Conservation (phyloP, 2,797 vertebrate genomes). For the Alfaro cultratus region DNA sequence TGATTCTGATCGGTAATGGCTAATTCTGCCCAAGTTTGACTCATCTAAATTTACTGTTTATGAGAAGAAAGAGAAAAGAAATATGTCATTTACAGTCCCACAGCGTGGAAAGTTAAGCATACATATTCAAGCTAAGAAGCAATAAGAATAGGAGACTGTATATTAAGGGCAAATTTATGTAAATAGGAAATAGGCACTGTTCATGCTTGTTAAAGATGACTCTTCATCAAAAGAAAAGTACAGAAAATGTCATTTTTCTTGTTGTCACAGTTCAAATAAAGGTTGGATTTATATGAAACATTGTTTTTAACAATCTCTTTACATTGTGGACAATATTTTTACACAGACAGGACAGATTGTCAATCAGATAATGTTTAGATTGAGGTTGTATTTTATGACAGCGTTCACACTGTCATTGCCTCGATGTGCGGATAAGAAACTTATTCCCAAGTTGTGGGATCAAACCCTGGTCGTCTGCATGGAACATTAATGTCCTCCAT, state of each 20-base stretch:
- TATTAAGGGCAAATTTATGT: not conserved
- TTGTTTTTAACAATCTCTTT: not conserved
- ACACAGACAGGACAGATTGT: not conserved
- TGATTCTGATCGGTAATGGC: not conserved
- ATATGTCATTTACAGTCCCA: not conserved
- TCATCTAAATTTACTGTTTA: not conserved
- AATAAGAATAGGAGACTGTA: not conserved
- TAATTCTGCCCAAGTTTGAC: not conserved
- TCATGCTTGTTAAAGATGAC: not conserved
- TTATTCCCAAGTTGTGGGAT: not conserved
- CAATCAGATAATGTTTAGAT: too few relatives aligned
- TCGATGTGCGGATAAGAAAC: not conserved
- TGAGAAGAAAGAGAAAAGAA: not conserved
- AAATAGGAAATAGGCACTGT: not conserved
- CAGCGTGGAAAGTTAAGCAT: not conserved
- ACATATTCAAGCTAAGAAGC: not conserved
- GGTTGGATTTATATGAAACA: not conserved
- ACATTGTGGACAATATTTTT: not conserved
- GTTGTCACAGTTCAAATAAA: not conserved
- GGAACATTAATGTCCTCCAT: not conserved
- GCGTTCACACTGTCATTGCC: not conserved
- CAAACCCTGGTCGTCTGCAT: not conserved
- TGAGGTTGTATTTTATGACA: not conserved
- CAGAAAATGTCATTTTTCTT: not conserved
- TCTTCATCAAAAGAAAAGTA: not conserved